Evolutionary conservation across 1,140 invertebrate genomes (phyloP).

Genomic region (Augochlora pura): DNA sequence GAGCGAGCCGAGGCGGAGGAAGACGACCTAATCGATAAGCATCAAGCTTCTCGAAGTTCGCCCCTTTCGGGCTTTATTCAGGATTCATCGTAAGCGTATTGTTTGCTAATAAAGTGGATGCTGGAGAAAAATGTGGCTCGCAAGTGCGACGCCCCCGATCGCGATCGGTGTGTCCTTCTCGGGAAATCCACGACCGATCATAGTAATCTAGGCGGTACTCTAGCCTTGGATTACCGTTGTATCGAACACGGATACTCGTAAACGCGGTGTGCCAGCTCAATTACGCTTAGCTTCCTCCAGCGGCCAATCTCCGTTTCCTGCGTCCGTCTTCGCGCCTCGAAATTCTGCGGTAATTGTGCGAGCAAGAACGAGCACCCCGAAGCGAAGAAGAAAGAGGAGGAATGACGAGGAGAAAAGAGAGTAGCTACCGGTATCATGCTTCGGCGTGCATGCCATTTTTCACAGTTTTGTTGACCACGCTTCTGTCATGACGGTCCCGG

Average conservation of each 20-base stretch:
- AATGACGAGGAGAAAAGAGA: not conserved
- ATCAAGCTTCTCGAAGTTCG: not conserved
- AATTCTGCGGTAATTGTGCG: conserved; percentile 46
- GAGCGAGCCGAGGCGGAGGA: not conserved
- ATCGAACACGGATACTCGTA: too few species aligned
- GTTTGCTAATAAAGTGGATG: not conserved
- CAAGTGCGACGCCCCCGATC: too few species aligned
- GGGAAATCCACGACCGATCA: too few species aligned
- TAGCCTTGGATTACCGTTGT: too few species aligned
- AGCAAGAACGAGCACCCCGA: not conserved
- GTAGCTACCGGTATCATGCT: conserved; percentile 67
- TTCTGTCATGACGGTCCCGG: conserved; percentile 17
- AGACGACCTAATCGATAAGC: not conserved
- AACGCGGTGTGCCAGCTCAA: too few species aligned
- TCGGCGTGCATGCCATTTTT: conserved; percentile 69
- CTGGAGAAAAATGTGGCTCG: not conserved
- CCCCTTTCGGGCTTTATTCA: not conserved
- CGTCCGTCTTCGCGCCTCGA: not conserved
- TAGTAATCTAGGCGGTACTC: too few species aligned
- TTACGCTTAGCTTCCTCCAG: not conserved
- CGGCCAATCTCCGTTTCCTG: not conserved
- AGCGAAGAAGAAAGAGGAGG: not conserved
- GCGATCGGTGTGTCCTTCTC: too few species aligned
- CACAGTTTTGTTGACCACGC: conserved; percentile 66
- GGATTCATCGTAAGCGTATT: not conserved